Base-by-base conservation (phyloP, 2,113 vertebrate species). In the Tursiops truncatus region DNA sequence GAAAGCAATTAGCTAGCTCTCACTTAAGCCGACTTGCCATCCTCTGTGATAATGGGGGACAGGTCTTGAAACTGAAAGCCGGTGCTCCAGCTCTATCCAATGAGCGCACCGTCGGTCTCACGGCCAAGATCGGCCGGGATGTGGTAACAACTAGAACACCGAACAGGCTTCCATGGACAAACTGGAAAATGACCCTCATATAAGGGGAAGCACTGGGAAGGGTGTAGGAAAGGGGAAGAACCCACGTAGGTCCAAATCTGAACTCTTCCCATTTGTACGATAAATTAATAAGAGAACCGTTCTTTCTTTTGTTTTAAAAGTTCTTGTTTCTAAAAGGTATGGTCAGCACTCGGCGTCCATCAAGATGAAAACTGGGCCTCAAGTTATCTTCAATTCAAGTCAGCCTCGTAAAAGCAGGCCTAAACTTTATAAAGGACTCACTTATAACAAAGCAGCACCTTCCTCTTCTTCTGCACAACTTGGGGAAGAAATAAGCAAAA, bases 1-100 rank as follows among this genome's bases (percentile, higher is more conserved):
- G 95, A 95, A 98, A 98, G 97, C 95, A 98, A 98, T 98, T 98
- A 98, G 97, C 96, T 97, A 97, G 97, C 89, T 96, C 92, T 94
- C 97, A 96, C 85, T 97, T 97, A 95, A 76, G 83, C 70, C 5
- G 70, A 94, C 94, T 96, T 96, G 94, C 80, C 90, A 96, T 97
- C 88, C 89, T 93, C 83, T 8, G 3, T 82, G 87, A 96, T 84
- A 95, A 94, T 41, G 44, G 74, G 28, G 82, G 70, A 94, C 79
- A 95, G 58, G 63, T 79, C 87, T 90, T 79, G 80, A 94, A 86
- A 70, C 84, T 12, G n/a, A 90, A 96, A 95, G 76, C 58, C 0
- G 0, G 63, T 11, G 85, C 41, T 89, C 58, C 33, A 44, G 1
- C 82, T 82, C 76, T 67, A 56, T 4, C 53, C 28, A 84, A 63